A percentile compares a stretch with the other conserved stretches of the same genome.
Conservation (phyloP, 2,113 vertebrate genomes). For the Passerina amoena region DNA sequence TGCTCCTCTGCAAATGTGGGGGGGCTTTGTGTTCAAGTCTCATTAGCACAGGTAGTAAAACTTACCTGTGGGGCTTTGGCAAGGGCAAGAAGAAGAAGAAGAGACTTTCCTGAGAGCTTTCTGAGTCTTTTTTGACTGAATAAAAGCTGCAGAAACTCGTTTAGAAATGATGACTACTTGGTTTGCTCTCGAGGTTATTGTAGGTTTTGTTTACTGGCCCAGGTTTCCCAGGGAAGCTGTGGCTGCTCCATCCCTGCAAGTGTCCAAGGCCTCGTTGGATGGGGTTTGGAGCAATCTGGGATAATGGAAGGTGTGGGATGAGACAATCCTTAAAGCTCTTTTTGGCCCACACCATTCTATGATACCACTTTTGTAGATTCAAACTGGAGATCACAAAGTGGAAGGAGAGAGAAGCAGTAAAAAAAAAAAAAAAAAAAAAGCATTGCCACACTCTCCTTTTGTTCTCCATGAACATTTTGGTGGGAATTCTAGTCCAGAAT, state of each 20-base stretch:
- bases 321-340: neutral
- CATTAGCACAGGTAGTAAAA: neutral
- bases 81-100: neutral
- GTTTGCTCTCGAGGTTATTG: rapidly evolving
- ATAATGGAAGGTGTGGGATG: neutral
- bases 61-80: neutral
- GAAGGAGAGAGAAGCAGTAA: rapidly evolving
- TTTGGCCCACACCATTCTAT: neutral
- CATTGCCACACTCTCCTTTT: neutral
- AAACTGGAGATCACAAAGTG: neutral
- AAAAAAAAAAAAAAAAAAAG: rapidly evolving
- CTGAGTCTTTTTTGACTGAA: neutral
- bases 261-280: neutral
- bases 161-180: neutral
- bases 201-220: neutral
- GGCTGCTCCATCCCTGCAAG: neutral
- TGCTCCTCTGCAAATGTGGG: rapidly evolving
- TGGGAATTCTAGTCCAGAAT: neutral
- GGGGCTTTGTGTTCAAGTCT: neutral
- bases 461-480: rapidly evolving
- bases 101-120: rapidly evolving
- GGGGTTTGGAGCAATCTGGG: neutral
- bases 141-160: neutral
- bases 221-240: neutral
- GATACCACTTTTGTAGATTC: neutral